Evolutionary conservation across 1,140 invertebrate genomes (phyloP).

Genomic region (Teleogryllus occipitalis): DNA sequence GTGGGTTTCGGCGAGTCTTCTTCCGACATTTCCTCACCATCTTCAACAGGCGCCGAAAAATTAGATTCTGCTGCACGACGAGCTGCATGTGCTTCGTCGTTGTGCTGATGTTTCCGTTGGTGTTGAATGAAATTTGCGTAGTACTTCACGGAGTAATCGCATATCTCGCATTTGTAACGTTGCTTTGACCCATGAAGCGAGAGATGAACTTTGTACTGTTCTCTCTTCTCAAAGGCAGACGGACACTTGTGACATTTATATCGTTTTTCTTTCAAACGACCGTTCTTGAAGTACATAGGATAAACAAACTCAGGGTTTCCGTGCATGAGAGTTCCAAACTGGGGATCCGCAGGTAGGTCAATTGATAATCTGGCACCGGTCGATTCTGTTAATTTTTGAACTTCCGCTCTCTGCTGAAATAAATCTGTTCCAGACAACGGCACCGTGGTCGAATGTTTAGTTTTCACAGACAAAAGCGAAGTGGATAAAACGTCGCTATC

Average conservation of each 20-base stretch:
- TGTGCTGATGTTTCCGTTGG: constrained; percentile 63
- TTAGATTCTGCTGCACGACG: constrained; percentile 14
- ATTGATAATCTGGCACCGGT: not conserved
- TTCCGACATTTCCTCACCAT: constrained; percentile 32
- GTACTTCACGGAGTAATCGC: constrained; percentile 83
- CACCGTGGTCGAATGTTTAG: constrained; percentile 31
- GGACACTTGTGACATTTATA: constrained; percentile 82
- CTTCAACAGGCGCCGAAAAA: constrained; percentile 34
- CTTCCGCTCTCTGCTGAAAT: constrained; percentile 51
- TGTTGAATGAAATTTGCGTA: constrained; percentile 76
- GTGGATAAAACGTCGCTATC: not conserved
- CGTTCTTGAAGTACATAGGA: constrained; percentile 64
- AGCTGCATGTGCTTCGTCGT: constrained; percentile 53
- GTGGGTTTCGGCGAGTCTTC: constrained; percentile 24
- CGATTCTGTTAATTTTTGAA: constrained; percentile 30
- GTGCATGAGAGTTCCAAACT: constrained; percentile 55
- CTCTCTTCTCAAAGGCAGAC: constrained; percentile 76
- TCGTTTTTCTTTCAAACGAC: constrained; percentile 62
- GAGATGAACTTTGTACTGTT: constrained; percentile 76
- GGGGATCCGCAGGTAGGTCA: constrained; percentile 45
- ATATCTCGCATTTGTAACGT: constrained; percentile 72
- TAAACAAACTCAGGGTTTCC: constrained; percentile 70
- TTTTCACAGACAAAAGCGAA: not conserved
- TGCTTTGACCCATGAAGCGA: constrained; percentile 75
- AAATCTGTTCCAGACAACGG: constrained; percentile 53